These are phyloP conservation scores for Eublepharis macularius DNA, from an alignment of 2,113 vertebrate genomes.

Conservation along the genomic window DNA sequence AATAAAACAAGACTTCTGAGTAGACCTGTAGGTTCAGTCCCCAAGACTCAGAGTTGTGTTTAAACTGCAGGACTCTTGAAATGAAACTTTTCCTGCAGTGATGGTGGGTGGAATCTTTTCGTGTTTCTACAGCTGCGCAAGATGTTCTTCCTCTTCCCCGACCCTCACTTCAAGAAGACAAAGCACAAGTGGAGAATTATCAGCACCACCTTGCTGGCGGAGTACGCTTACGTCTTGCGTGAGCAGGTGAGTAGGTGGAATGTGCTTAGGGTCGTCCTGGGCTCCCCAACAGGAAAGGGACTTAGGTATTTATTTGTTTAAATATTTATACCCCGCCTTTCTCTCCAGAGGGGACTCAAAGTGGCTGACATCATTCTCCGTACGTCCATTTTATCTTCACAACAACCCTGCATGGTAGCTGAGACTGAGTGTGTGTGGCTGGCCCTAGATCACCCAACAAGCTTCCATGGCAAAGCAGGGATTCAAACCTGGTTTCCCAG, in stretches of 20 bases:
- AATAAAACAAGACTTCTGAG: no score
- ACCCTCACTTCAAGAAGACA: slow-evolving; percentile 94
- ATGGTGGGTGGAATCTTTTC: neutral
- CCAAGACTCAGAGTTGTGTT: neutral
- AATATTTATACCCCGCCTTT: no score
- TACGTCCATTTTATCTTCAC: neutral
- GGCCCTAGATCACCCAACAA: no score
- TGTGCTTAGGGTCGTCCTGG: neutral
- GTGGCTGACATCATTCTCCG: neutral
- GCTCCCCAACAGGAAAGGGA: neutral
- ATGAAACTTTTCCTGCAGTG: neutral
- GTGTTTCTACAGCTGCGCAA: slow-evolving; percentile 74
- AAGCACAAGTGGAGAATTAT: slow-evolving; percentile 97
- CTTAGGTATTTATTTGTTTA: neutral
- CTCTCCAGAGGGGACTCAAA: no score
- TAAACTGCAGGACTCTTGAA: neutral
- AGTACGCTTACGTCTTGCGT: slow-evolving; percentile 88
- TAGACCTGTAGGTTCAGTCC: no score
- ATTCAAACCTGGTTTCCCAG: no score
- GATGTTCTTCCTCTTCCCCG: slow-evolving; percentile 88
- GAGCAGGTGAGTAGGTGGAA: slow-evolving; percentile 76
- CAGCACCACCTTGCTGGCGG: slow-evolving; percentile 86
- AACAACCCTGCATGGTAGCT: no score
- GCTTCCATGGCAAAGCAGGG: no score
- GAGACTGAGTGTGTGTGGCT: no score